These are phyloP conservation scores for Eutolmus rufibarbis DNA, from an alignment of 2,888 invertebrate genomes.

Conservation along the genomic window DNA sequence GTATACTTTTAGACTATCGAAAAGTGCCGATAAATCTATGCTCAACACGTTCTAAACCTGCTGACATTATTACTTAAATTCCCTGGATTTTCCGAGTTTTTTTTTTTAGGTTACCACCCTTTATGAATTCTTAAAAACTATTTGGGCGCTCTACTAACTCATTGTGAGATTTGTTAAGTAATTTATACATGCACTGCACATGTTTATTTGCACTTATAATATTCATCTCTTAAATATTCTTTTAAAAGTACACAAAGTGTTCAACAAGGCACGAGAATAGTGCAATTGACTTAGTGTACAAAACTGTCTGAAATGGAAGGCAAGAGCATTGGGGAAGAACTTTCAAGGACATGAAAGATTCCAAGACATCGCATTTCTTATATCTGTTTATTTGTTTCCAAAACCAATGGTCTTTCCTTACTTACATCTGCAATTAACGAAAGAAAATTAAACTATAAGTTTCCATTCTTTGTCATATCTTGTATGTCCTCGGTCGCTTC, in stretches of 20 bases:
- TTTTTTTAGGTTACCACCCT: too few relatives aligned
- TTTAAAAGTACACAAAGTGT: neutral
- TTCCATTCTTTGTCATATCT: neutral
- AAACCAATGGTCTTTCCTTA: neutral
- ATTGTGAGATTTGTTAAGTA: too few relatives aligned
- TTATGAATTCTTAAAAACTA: too few relatives aligned
- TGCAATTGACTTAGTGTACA: neutral
- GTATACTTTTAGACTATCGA: too few relatives aligned
- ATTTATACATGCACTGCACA: too few relatives aligned
- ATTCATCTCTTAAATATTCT: too few relatives aligned
- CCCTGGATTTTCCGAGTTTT: too few relatives aligned
- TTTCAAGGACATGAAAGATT: neutral
- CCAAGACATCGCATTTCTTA: neutral
- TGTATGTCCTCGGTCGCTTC: neutral
- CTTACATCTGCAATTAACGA: neutral
- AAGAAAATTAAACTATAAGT: neutral
- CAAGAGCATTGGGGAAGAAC: neutral
- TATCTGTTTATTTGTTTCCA: neutral
- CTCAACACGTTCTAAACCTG: too few relatives aligned
- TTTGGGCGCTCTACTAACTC: too few relatives aligned
- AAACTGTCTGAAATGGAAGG: neutral
- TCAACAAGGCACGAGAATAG: neutral
- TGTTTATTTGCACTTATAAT: too few relatives aligned
- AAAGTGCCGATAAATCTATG: too few relatives aligned
- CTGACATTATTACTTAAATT: too few relatives aligned